phyloP scores from a whole-genome alignment of 2,888 invertebrate species.

The Cancer borealis region DNA sequence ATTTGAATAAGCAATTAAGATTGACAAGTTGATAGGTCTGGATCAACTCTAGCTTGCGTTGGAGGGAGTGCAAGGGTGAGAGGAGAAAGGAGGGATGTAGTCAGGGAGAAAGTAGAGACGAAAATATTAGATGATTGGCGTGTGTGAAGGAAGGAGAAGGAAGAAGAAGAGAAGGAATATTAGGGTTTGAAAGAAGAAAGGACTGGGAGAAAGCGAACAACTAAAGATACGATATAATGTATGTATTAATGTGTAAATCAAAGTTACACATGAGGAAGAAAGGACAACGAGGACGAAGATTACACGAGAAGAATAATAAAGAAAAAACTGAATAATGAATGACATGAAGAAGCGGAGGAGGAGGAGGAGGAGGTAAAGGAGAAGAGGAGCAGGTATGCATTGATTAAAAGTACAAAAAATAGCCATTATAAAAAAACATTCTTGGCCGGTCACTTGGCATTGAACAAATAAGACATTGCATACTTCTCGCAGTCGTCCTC shows the following conservation, averaged over 20 bases:
- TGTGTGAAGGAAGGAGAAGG: background rate
- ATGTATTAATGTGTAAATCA: background rate
- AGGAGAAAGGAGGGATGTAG: background rate
- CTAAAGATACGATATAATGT: background rate
- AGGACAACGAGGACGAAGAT: background rate
- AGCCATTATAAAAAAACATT: background rate
- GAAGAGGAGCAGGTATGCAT: background rate
- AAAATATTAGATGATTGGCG: background rate
- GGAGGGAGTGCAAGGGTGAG: background rate
- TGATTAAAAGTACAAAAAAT: background rate
- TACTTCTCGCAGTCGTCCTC: background rate
- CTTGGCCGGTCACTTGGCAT: background rate
- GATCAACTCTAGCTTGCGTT: slow-evolving; percentile 30
- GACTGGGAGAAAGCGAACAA: background rate
- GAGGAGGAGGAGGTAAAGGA: background rate
- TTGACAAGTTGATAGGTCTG: slow-evolving; percentile 51
- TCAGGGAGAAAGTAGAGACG: background rate
- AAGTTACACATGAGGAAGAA: background rate
- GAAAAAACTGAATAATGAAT: background rate
- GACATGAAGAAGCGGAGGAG: background rate
- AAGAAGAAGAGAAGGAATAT: background rate
- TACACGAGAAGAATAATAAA: background rate
- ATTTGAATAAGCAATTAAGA: slow-evolving; percentile 65
- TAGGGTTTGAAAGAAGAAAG: background rate
- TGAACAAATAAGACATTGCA: background rate